These are phyloP conservation scores for Toxotes chatareus DNA, from an alignment of 2,113 vertebrate species.

Conservation along the genomic window DNA sequence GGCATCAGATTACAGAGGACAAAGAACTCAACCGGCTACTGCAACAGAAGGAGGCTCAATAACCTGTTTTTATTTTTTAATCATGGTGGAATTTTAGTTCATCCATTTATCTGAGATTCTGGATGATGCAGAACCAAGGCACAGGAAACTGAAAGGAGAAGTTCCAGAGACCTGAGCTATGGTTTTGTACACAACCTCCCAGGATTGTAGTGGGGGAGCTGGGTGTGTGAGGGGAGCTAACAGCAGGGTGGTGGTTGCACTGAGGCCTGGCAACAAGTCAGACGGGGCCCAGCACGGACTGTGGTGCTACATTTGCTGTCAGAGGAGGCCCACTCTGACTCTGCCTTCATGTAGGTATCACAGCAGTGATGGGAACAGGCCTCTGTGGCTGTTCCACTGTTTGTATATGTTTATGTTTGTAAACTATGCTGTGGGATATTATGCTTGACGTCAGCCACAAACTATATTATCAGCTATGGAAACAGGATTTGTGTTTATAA, in stretches of 20 bases:
- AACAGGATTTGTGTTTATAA: not conserved
- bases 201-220: slow-evolving; percentile 52
- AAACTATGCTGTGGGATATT: not conserved
- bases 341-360: slow-evolving; percentile 79
- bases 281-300: slow-evolving; percentile 62
- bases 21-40: not conserved
- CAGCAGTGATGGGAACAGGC: not conserved
- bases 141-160: slow-evolving; percentile 46
- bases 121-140: slow-evolving; percentile 31
- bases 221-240: slow-evolving; percentile 37
- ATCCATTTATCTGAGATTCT: not conserved
- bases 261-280: slow-evolving; percentile 68
- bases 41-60: not conserved
- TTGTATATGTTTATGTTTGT: not conserved
- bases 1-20: slow-evolving; percentile 41
- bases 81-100: slow-evolving; percentile 5
- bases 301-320: slow-evolving; percentile 84
- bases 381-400: not conserved
- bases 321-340: slow-evolving; percentile 78
- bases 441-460: not conserved
- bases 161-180: slow-evolving; percentile 43
- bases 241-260: slow-evolving; percentile 29
- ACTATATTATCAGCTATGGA: not conserved
- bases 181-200: slow-evolving; percentile 73
- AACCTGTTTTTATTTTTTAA: not conserved